A percentile compares a stretch with the other conserved stretches of the same genome.
These are phyloP conservation scores for Mungos mungo DNA, from an alignment of 2,113 vertebrate genomes.

Conservation along the genomic window DNA sequence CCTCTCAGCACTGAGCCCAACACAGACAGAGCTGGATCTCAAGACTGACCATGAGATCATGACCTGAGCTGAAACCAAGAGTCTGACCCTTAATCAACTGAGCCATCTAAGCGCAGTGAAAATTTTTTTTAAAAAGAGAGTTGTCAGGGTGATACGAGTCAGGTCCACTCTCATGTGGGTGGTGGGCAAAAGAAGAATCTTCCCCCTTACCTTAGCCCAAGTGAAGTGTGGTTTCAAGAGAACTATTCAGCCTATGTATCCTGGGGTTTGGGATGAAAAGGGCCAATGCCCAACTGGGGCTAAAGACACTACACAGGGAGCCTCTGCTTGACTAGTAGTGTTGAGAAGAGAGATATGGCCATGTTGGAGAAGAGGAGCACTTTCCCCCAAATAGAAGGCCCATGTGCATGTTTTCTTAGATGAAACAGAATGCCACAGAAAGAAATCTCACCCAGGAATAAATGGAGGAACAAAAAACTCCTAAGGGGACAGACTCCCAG, in stretches of 20 bases:
- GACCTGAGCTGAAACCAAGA: too few species aligned
- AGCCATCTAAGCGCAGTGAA: not conserved
- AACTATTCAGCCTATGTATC: not conserved
- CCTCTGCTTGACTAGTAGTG: not conserved
- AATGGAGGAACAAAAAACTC: not conserved
- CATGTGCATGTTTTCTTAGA: not conserved
- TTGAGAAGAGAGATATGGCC: not conserved
- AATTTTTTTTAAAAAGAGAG: not conserved
- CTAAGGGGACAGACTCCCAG: not conserved
- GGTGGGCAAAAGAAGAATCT: not conserved
- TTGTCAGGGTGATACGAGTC: not conserved
- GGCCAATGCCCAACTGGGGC: not conserved
- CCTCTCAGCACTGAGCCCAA: too few species aligned
- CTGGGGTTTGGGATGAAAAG: not conserved
- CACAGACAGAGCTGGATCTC: too few species aligned
- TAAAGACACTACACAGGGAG: not conserved
- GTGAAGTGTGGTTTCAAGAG: not conserved
- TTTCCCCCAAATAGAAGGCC: not conserved
- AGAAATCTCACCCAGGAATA: not conserved
- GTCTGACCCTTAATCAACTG: too few species aligned
- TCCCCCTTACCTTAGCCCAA: not conserved
- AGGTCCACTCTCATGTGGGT: not conserved
- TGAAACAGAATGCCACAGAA: not conserved
- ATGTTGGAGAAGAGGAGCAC: not conserved
- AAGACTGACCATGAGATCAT: too few species aligned